Base-by-base conservation (phyloP, 2,797 vertebrate species). In the Perodicticus potto region DNA sequence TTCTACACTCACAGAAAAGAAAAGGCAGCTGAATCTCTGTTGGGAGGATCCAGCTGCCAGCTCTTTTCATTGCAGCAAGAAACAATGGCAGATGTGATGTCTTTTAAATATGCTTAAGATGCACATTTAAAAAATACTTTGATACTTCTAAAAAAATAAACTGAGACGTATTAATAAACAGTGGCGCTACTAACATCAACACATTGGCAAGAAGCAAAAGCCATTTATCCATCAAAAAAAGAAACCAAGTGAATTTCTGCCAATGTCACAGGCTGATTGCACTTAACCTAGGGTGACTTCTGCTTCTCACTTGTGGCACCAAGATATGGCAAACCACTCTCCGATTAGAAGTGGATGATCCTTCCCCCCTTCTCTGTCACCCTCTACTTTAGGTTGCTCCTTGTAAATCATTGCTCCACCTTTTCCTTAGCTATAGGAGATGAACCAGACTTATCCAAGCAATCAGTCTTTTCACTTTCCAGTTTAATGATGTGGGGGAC, bases 1-100 rank as follows among this genome's bases (percentile, higher is more conserved):
- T 84, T 95, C 76, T 89, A 78, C 32, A 88, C 34, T 96, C 74
- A 67, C 4, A 45, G 87, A 94, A 49, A 82, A 96, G 92, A 95
- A 97, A 96, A 96, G 78, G n/a, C 94, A 96, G 97, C 97, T 97
- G 97, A 96, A 78, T 92, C 78, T 94, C 80, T n/a, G 82, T 59
- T n/a, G 32, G 40, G 78, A 91, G 69, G 77, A 86, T 40, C 84
- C 96, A 97, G 96, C 96, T 97, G 97, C 77, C 74, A 86, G 69
- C 59, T 81, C 93, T 92, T 95, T 96, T 91, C 85, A 93, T 1
- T 95, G 55, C 87, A 96, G 77, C 34, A 69, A 37, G 73, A 95
- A 96, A 94, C 93, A 96, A 96, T 77, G 45, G 82, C 93, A 96
- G 95, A 97, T 94, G 74, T 20, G 20, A n/a, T 43, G 8, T 49